These are phyloP conservation scores for Conchocele bisecta DNA, from an alignment of 2,888 invertebrate genomes.

Conservation along the genomic window DNA sequence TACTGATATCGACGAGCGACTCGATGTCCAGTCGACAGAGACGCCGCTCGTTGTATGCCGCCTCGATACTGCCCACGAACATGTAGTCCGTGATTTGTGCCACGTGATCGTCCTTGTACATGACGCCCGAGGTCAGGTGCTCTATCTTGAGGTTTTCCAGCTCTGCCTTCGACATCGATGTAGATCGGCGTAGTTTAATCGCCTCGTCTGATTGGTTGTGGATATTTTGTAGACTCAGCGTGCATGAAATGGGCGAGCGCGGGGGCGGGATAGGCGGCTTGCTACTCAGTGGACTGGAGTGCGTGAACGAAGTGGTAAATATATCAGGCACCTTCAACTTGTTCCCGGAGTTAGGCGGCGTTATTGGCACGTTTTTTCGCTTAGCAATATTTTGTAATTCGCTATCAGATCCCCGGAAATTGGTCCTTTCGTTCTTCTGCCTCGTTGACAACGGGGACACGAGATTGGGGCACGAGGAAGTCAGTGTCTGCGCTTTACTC, in stretches of 20 bases:
- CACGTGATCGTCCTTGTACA: constrained; percentile 61
- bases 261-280: background rate
- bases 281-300: too few species aligned
- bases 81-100: constrained; percentile 76
- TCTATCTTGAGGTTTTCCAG: constrained; percentile 23
- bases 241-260: background rate
- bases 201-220: constrained; percentile 6
- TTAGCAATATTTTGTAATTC: constrained; percentile 23
- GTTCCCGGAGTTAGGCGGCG: constrained; percentile 3
- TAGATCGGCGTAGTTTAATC: constrained; percentile 34
- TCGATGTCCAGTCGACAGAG: constrained; percentile 83
- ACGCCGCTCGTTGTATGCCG: constrained; percentile 82
- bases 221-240: constrained; percentile 40
- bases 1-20: constrained; percentile 83
- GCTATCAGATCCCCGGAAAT: constrained; percentile 26
- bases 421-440: background rate
- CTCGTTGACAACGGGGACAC: constrained; percentile 6
- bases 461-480: constrained; percentile 52
- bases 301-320: constrained; percentile 67
- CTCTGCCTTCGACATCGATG: constrained; percentile 30
- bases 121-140: constrained; percentile 42
- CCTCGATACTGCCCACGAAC: constrained; percentile 82
- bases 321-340: constrained; percentile 59
- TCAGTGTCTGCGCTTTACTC: constrained; percentile 29
- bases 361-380: constrained; percentile 17